These are phyloP conservation scores for Nycteola revayana DNA, from an alignment of 2,888 invertebrate species.

Conservation along the genomic window DNA sequence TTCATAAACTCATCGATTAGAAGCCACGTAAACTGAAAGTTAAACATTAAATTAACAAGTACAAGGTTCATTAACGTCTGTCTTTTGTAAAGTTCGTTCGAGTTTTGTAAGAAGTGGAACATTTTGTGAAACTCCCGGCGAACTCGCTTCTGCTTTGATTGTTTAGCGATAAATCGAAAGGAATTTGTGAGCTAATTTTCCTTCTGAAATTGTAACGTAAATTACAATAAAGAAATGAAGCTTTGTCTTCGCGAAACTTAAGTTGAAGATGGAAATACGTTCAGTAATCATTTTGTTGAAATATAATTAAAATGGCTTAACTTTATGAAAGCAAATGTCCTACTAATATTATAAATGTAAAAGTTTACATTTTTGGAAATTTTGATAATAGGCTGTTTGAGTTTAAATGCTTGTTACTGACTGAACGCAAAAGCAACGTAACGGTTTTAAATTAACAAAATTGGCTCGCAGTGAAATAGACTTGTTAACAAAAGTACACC, in stretches of 20 bases:
- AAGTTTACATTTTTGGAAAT: too few species aligned
- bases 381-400: too few species aligned
- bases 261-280: conserved; percentile 10
- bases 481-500: too few species aligned
- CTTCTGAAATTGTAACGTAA: conserved; percentile 44
- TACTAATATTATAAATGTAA: too few species aligned
- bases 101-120: conserved; percentile 42
- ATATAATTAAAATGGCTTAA: too few species aligned
- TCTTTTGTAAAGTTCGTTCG: conserved; percentile 50
- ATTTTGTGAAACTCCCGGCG: conserved; percentile 33
- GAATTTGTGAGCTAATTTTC: conserved; percentile 49
- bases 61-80: conserved; percentile 59
- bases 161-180: conserved; percentile 59
- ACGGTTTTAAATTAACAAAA: too few species aligned
- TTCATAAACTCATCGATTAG: conserved; percentile 45
- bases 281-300: conserved; percentile 5
- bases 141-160: conserved; percentile 44
- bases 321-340: too few species aligned
- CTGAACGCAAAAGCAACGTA: too few species aligned
- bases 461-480: too few species aligned
- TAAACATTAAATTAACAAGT: conserved; percentile 58
- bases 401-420: too few species aligned
- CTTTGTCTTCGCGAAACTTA: conserved; percentile 25
- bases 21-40: conserved; percentile 49
- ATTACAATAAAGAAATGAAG: conserved; percentile 48